Evolutionary conservation across 2,113 vertebrate species (phyloP).

Genomic region (Brienomyrus longianalis): DNA sequence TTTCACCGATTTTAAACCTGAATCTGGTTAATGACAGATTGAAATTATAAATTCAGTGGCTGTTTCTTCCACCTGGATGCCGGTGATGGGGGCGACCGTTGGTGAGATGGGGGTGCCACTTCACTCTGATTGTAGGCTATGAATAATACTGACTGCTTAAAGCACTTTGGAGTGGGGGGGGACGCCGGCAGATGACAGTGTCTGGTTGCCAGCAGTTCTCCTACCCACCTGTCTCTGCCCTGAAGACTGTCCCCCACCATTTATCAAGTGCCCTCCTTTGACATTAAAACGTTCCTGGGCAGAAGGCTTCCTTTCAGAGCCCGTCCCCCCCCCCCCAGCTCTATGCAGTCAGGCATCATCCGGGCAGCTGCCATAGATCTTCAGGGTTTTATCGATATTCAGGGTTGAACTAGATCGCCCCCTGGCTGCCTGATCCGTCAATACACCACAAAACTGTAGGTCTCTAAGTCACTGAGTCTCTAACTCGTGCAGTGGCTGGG

Average conservation of each 20-base stretch:
- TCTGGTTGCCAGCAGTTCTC: conserved; percentile 20
- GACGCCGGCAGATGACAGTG: conserved; percentile 28
- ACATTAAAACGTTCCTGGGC: not conserved
- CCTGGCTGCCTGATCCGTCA: not conserved
- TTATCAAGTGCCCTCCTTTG: not conserved
- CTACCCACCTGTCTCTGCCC: conserved; percentile 24
- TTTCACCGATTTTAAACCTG: not conserved
- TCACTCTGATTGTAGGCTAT: conserved; percentile 16
- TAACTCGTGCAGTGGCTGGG: not conserved
- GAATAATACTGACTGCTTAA: conserved; percentile 19
- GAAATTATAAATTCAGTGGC: not conserved
- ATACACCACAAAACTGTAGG: not conserved
- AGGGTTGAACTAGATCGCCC: not conserved
- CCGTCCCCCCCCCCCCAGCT: not conserved
- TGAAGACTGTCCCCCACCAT: not conserved
- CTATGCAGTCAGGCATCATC: not conserved
- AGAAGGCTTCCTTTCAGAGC: not conserved
- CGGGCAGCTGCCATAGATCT: not conserved
- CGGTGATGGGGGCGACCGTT: not conserved
- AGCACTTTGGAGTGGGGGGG: conserved; percentile 27
- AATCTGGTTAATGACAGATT: conserved; percentile 4
- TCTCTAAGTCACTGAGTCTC: not conserved
- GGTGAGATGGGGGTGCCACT: conserved; percentile 1
- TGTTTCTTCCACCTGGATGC: not conserved
- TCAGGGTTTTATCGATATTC: not conserved